Evolutionary conservation across 1,140 invertebrate genomes (phyloP), one percentile per base, ranked within the genome.

Genomic region (Conus ventricosus): DNA sequence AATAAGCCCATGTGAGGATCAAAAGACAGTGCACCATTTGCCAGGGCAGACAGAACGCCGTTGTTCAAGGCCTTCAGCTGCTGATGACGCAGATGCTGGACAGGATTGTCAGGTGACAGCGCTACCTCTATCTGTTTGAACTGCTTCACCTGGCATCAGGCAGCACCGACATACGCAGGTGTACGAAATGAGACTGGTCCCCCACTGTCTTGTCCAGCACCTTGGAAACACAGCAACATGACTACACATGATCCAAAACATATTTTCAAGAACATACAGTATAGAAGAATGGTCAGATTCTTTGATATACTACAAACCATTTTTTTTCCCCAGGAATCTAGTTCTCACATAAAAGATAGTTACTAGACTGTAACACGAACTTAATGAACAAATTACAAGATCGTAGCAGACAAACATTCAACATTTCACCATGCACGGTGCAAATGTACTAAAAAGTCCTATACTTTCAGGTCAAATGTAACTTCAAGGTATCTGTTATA

Each of bases 131-230:
- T 90, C 81, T 91, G 84, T 60, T 91, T 92, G 83, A 93, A 92
- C 27, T 89, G 71, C 63, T 63, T 67, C 7, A 17, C 53, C 5
- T 87, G 76, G 60, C 17, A 63, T 89, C 91, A 13, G 92, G 92
- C 53, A 88, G 84, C 10, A 95, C 55, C 13, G 91, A 92, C 81
- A 95, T 71, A 78, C 86, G 90, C 60, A 94, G 83, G 54, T 89
- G 88, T 11, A 94, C 93, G 87, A 88, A 89, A 82, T 95, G 93
- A 57, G 88, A 90, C 5, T 85, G 84, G 4, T 93, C 92, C 17
- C 92, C 93, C 53, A 99, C 97, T 92, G 96, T 97, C 90, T 97
- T 96, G 91, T 97, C 96, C 1, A 97, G 90, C 8, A 92, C 94
- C 51, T 96, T 51, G 17, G 20, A 55, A 83, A 53, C 4, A 85